Evolutionary conservation across 1,140 invertebrate genomes (phyloP).

Genomic region (Stenopsyche tienmushanensis): DNA sequence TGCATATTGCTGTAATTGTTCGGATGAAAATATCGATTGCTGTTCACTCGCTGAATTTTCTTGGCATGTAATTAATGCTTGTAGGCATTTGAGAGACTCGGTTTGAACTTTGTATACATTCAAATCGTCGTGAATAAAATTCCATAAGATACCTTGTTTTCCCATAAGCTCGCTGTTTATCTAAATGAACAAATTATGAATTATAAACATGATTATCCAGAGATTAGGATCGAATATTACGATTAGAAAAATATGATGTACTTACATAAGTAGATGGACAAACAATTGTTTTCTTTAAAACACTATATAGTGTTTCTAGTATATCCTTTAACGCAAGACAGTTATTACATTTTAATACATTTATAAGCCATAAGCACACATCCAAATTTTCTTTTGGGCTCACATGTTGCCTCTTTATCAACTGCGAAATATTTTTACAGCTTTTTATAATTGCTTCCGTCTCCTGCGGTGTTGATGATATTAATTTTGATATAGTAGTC

Average conservation of each 20-base stretch:
- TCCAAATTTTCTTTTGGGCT: background rate
- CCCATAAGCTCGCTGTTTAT: constrained; percentile 32
- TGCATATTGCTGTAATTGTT: constrained; percentile 18
- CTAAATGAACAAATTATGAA: constrained; percentile 5
- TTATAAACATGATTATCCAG: background rate
- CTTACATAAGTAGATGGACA: too few species aligned
- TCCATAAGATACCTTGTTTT: constrained; percentile 25
- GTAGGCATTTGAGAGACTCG: constrained; percentile 29
- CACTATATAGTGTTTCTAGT: constrained; percentile 16
- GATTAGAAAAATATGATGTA: background rate
- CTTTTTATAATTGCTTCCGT: background rate
- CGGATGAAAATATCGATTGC: constrained; percentile 4
- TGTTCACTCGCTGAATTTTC: constrained; percentile 8
- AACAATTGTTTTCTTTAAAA: constrained; percentile 23
- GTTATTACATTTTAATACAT: constrained; percentile 17
- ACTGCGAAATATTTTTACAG: constrained; percentile 27
- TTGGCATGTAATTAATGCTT: constrained; percentile 12
- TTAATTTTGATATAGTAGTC: background rate
- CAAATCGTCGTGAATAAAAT: constrained; percentile 25
- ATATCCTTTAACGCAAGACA: constrained; percentile 29
- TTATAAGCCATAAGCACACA: constrained; percentile 24
- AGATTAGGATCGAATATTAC: background rate
- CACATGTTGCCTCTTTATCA: constrained; percentile 17
- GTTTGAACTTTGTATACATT: constrained; percentile 4
- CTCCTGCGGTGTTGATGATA: background rate